phyloP scores from a whole-genome alignment of 2,113 vertebrate species.

The Barnardius zonarius region DNA sequence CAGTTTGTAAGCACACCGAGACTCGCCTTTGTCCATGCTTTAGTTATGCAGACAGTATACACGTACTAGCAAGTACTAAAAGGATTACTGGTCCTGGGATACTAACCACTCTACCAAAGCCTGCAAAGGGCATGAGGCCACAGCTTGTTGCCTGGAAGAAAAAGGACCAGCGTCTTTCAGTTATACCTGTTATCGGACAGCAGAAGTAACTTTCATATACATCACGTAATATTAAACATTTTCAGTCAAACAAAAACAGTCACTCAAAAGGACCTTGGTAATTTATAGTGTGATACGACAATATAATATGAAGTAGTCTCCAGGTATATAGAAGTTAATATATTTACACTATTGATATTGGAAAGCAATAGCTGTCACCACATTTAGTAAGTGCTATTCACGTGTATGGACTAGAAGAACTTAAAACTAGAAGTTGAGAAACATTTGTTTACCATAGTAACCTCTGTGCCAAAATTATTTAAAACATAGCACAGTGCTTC shows the following conservation, averaged over 20 bases:
- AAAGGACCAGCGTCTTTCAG: conserved; percentile 54
- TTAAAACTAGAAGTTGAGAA: not conserved
- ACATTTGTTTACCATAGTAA: not conserved
- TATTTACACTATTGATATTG: not conserved
- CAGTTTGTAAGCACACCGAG: not conserved
- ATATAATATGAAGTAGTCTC: not conserved
- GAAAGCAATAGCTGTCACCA: not conserved
- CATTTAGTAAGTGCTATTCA: not conserved
- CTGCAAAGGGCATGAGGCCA: conserved; percentile 77
- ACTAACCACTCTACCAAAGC: conserved; percentile 79
- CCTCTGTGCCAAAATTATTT: not conserved
- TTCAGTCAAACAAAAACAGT: not conserved
- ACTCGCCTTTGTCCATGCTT: not conserved
- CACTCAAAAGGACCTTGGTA: not conserved
- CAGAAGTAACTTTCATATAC: not conserved
- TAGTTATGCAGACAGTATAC: not conserved
- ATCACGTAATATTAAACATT: not conserved
- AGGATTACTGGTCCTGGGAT: conserved; percentile 14
- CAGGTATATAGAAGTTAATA: not conserved
- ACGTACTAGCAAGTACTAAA: not conserved
- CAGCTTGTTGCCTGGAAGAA: conserved; percentile 75
- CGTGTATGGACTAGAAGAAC: not conserved
- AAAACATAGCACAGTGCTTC: not conserved
- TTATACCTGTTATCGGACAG: not conserved
- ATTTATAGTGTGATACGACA: not conserved